Conservation (phyloP, 1,140 invertebrate genomes). For the Lepidurus arcticus region DNA sequence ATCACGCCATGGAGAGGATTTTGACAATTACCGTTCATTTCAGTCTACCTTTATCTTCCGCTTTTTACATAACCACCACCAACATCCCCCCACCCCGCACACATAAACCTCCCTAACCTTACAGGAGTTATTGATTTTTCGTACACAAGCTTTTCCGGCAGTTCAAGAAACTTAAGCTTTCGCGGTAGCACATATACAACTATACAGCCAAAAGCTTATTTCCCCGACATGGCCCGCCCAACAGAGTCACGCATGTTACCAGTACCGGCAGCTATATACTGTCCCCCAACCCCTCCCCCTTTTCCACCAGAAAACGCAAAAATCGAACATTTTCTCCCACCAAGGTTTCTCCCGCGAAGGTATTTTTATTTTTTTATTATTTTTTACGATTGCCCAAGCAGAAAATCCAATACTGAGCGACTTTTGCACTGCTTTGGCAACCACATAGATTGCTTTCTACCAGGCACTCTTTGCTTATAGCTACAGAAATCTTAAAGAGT, state of each 20-base stretch:
- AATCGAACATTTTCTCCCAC: background rate
- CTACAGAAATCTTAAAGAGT: background rate
- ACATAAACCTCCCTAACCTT: background rate
- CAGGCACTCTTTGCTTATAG: background rate
- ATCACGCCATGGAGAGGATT: background rate
- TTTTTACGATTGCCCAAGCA: slow-evolving; percentile 15
- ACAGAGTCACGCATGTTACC: background rate
- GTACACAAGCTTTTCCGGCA: slow-evolving; percentile 9
- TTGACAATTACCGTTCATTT: slow-evolving; percentile 12
- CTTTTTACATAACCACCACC: background rate
- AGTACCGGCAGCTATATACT: background rate
- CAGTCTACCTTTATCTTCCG: background rate
- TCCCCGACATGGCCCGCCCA: background rate
- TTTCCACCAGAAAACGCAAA: background rate
- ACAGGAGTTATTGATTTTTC: slow-evolving; percentile 8
- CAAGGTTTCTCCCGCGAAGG: background rate
- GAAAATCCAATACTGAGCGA: slow-evolving; percentile 11
- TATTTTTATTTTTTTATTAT: background rate
- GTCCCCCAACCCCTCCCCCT: background rate
- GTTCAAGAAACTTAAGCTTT: slow-evolving; percentile 15
- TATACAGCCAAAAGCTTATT: slow-evolving; percentile 11
- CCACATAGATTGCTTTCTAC: background rate
- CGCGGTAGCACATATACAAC: background rate
- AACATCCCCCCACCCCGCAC: background rate
- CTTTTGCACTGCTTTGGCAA: slow-evolving; percentile 17